Conservation (phyloP, 2,113 vertebrate genomes). For the Polypterus senegalus region DNA sequence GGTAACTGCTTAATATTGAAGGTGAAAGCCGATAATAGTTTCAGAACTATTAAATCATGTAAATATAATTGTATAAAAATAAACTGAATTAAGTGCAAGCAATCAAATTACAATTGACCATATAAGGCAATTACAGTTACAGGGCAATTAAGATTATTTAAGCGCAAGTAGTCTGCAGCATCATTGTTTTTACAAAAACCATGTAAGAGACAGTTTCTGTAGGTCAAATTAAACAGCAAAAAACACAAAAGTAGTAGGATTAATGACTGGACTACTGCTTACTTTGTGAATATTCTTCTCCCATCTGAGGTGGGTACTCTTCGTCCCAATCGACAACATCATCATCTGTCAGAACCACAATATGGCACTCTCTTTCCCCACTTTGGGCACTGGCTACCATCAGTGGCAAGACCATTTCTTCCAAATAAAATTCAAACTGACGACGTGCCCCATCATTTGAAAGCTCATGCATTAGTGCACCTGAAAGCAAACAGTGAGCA, state of each 20-base stretch:
- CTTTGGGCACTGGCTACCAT: conserved; percentile 96
- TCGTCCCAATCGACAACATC: conserved; percentile 98
- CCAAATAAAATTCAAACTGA: conserved; percentile 94
- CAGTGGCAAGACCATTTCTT: conserved; percentile 94
- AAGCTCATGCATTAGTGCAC: conserved; percentile 96
- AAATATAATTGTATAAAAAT: no score
- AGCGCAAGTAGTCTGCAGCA: no score
- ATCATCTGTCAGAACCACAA: conserved; percentile 94
- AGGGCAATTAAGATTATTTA: no score
- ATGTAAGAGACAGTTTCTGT: no score
- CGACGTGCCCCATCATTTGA: conserved; percentile 91
- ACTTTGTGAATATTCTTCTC: conserved; percentile 98
- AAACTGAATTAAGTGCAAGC: no score
- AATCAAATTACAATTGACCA: no score
- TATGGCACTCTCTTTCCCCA: conserved; percentile 93
- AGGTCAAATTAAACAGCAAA: no score
- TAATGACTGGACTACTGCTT: conserved; percentile 31
- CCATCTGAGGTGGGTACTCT: conserved; percentile 97
- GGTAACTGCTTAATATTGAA: no score
- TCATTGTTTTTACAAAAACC: no score
- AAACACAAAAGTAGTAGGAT: conserved; percentile 5
- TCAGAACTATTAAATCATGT: no score
- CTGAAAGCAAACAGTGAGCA: conserved; percentile 38
- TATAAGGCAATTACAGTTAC: no score
- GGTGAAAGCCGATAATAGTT: no score